Conservation (phyloP, 2,888 invertebrate species). For the Synergus itoensis region DNA sequence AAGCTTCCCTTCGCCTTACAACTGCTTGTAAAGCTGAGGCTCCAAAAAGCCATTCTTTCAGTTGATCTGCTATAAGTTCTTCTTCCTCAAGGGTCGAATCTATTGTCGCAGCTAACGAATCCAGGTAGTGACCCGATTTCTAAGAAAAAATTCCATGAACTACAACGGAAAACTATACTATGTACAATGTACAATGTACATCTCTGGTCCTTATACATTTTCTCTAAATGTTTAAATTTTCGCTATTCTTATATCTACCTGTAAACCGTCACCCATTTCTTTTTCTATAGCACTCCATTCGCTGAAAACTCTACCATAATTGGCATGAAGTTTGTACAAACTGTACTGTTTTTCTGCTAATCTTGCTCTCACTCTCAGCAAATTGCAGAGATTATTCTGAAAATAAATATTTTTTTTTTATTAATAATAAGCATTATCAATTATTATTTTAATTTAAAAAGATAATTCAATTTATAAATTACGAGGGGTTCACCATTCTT, state of each 20-base stretch:
- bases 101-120: conserved; percentile 86
- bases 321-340: conserved; percentile 88
- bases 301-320: conserved; percentile 90
- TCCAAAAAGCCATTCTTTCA: conserved; percentile 91
- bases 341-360: conserved; percentile 88
- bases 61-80: conserved; percentile 89
- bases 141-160: conserved; percentile 59
- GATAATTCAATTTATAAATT: not conserved
- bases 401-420: conserved; percentile 35
- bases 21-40: conserved; percentile 87
- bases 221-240: too few relatives aligned
- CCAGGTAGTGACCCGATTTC: conserved; percentile 83
- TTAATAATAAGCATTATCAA: not conserved
- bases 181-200: too few relatives aligned
- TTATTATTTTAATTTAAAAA: not conserved
- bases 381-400: conserved; percentile 76
- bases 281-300: conserved; percentile 92
- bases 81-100: conserved; percentile 89
- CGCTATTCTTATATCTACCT: conserved; percentile 71
- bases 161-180: not conserved
- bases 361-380: conserved; percentile 80
- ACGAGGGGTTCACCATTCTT: too few relatives aligned
- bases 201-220: too few relatives aligned
- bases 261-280: conserved; percentile 89
- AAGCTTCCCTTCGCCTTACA: conserved; percentile 86